Base-by-base conservation (phyloP, 92 coral and sea anemone species). In the Umimayanthus chanpuru region DNA sequence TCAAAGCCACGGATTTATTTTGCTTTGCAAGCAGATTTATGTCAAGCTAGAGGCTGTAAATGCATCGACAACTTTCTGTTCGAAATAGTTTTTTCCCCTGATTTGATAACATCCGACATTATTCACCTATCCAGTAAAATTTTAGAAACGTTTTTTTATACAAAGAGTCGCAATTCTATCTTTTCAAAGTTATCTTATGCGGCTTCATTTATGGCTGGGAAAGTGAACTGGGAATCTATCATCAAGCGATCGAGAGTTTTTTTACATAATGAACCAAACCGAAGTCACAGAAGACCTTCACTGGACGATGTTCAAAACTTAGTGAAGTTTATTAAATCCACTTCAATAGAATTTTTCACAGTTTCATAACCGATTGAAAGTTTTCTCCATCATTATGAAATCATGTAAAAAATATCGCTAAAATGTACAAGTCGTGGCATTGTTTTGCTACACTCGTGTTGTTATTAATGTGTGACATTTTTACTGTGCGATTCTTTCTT, bases 111-210 rank as follows among this genome's bases (percentile, higher is more conserved):
- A 75, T 75, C 30, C 49, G 44, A 38, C 47, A 39, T 75, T 75
- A 43, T 39, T 25, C 12, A 30, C 5, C 12, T 38, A 43, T 75
- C 53, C 25, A 4, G 79, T 18, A 39, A 75, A 75, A 75, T 75
- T 32, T 32, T 7, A 61, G 49, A 11, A 39, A 32, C 50, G 39
- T 32, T 75, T 32, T 32, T 75, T 20, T 28, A 75, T 11, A 39
- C 79, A 75, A 75, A 75, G 79, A 38, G 79, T 36, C 50, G 44
- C 47, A 5, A 16, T 75, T 75, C 50, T 75, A 6, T 75, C 47
- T 43, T 73, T 75, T 75, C 79, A 43, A 75, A 36, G 50, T 75
- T 75, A 36, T 75, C 25, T 14, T 74, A 74, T 74, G 79, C 26
- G 79, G 79, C 79, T 75, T 40, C 41, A 3, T 38, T 38, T 75